These are phyloP conservation scores for Graphium colonna DNA, from an alignment of 2,888 invertebrate genomes.

Conservation along the genomic window DNA sequence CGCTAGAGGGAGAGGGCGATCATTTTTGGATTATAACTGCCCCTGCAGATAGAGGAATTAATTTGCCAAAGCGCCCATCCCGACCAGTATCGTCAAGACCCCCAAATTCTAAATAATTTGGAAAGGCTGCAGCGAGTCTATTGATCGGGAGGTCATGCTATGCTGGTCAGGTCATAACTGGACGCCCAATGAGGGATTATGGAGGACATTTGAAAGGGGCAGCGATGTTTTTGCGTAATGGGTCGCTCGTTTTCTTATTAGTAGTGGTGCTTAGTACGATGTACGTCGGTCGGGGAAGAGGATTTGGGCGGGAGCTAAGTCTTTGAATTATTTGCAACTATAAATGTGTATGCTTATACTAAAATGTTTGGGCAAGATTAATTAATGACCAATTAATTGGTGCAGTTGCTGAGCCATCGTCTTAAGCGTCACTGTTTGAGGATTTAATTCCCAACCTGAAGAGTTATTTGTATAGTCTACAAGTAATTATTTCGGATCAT, in stretches of 20 bases:
- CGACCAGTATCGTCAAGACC: slow-evolving; percentile 48
- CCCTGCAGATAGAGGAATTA: slow-evolving; percentile 71
- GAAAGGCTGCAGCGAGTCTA: slow-evolving; percentile 23
- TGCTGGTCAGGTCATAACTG: slow-evolving; percentile 53
- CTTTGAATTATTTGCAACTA: background rate
- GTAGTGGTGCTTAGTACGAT: slow-evolving; percentile 40
- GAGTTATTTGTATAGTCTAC: too few species aligned
- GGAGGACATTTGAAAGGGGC: slow-evolving; percentile 53
- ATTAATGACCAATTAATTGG: too few species aligned
- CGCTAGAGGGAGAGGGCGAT: slow-evolving; percentile 62
- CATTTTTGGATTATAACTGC: slow-evolving; percentile 76
- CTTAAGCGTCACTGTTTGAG: too few species aligned
- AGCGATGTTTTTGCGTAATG: slow-evolving; percentile 72
- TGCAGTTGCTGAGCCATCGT: too few species aligned
- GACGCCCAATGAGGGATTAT: slow-evolving; percentile 76
- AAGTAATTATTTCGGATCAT: too few species aligned
- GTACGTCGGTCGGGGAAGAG: slow-evolving; percentile 30
- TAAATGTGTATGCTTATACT: background rate
- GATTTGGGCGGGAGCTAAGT: slow-evolving; percentile 22
- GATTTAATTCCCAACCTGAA: too few species aligned
- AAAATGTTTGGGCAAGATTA: background rate
- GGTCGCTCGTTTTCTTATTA: slow-evolving; percentile 50
- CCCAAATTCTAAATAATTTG: slow-evolving; percentile 34
- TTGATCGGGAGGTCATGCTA: slow-evolving; percentile 34
- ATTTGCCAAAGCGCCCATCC: slow-evolving; percentile 56